A percentile compares a stretch with the other conserved stretches of the same genome.
These are phyloP conservation scores for Colossoma macropomum DNA, from an alignment of 2,113 vertebrate genomes.

Conservation along the genomic window DNA sequence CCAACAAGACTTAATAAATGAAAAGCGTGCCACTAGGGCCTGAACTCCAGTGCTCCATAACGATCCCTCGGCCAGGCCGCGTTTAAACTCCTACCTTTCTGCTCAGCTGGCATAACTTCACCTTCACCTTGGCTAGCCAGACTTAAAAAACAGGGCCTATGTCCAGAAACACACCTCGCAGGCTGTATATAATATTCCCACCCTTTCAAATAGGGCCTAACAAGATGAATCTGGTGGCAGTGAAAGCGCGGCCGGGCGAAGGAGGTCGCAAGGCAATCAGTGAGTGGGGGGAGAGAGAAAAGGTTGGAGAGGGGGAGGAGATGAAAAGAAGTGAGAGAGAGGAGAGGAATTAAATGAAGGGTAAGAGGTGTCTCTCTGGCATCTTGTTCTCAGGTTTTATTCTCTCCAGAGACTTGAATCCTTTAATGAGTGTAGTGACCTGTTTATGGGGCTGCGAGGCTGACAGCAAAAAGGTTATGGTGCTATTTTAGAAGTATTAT, in stretches of 20 bases:
- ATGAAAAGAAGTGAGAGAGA: background rate
- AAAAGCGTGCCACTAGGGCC: background rate
- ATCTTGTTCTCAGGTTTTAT: constrained; percentile 3
- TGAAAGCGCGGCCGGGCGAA: background rate
- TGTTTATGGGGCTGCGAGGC: constrained; percentile 16
- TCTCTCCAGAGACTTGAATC: background rate
- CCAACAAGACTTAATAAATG: background rate
- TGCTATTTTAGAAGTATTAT: constrained; percentile 29
- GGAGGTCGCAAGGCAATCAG: background rate
- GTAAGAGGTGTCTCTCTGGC: background rate
- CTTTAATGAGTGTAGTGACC: constrained; percentile 21
- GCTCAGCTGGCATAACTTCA: background rate
- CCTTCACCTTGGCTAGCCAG: background rate
- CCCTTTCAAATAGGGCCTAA: background rate
- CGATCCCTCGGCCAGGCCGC: background rate
- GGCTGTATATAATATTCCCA: constrained; percentile 12
- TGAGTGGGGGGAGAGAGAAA: background rate
- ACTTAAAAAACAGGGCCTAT: background rate
- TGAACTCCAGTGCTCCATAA: background rate
- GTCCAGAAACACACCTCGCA: background rate
- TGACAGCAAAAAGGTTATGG: constrained; percentile 21
- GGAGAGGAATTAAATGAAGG: background rate
- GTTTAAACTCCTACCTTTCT: background rate
- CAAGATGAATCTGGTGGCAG: background rate
- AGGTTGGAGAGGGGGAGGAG: background rate